phyloP scores from a whole-genome alignment of 2,113 vertebrate genomes.

The Nettapus auritus region DNA sequence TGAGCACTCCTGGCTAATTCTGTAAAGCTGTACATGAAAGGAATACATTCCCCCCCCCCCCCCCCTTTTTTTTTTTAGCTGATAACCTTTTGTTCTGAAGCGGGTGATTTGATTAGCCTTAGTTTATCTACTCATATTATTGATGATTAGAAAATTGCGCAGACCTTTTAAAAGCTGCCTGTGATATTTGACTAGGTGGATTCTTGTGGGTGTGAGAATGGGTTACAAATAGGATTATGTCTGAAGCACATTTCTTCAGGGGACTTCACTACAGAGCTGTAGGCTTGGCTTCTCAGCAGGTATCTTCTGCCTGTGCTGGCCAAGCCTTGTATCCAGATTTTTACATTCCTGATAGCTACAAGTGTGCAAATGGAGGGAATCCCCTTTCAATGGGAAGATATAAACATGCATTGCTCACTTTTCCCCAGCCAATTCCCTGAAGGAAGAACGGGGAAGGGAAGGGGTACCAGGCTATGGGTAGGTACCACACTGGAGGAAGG shows the following conservation, averaged over 20 bases:
- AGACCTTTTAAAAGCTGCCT: not conserved
- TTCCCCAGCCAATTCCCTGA: not conserved
- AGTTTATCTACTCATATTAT: not conserved
- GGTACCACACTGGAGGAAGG: not conserved
- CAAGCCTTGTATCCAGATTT: not conserved
- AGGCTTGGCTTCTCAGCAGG: not conserved
- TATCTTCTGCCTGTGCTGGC: not conserved
- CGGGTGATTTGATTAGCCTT: not conserved
- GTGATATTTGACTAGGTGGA: not conserved
- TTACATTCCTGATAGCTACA: not conserved
- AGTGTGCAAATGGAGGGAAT: not conserved
- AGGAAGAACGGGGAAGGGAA: not conserved
- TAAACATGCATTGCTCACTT: fast-evolving
- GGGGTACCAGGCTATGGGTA: fast-evolving
- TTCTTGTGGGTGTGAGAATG: not conserved
- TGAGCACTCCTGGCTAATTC: not conserved
- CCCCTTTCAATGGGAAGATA: not conserved
- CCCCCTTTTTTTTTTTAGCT: not conserved
- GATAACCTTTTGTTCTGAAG: not conserved
- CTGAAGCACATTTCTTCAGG: fast-evolving
- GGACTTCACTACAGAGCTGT: fast-evolving
- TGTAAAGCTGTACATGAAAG: fast-evolving
- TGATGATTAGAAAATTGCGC: not conserved
- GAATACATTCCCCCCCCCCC: not conserved
- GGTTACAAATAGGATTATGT: fast-evolving